Conservation (phyloP, 2,797 vertebrate species). For the Mastacembelus armatus region DNA sequence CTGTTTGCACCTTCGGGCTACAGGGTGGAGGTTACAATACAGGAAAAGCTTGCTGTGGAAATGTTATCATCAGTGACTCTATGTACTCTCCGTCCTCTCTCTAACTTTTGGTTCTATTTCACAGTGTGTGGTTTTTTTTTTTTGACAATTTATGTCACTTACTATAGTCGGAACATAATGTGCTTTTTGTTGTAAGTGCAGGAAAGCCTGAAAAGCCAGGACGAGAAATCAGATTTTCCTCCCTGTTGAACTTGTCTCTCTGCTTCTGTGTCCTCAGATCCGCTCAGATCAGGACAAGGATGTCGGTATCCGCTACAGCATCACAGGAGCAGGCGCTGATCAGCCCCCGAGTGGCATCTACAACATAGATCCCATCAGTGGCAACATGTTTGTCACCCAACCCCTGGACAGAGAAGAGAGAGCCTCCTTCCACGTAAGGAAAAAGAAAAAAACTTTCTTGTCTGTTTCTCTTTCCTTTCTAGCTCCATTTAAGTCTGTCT, state of each 20-base stretch:
- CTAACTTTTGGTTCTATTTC: conserved; percentile 25
- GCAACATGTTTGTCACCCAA: conserved; percentile 96
- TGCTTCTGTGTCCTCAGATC: conserved; percentile 84
- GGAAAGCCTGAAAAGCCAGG: background rate
- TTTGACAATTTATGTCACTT: conserved; percentile 25
- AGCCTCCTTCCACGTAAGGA: conserved; percentile 95
- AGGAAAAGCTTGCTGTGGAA: conserved; percentile 34
- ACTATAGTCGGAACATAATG: conserved; percentile 21
- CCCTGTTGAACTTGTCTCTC: conserved; percentile 43
- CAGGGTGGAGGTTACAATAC: conserved; percentile 46
- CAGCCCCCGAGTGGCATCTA: conserved; percentile 97
- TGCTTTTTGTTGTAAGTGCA: conserved; percentile 17
- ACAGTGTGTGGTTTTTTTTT: conserved; percentile 7
- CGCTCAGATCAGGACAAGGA: conserved; percentile 98
- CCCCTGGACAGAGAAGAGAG: conserved; percentile 96
- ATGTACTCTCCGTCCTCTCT: conserved; percentile 11
- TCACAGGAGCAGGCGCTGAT: conserved; percentile 96
- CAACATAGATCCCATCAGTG: conserved; percentile 95
- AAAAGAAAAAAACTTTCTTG: background rate
- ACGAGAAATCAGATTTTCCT: conserved; percentile 1
- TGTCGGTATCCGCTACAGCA: conserved; percentile 96
- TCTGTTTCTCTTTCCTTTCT: conserved; percentile 27
- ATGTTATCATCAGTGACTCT: conserved; percentile 27
- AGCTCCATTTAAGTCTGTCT: conserved; percentile 36
- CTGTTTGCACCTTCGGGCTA: conserved; percentile 32